These are phyloP conservation scores for Myopa testacea DNA, from an alignment of 2,888 invertebrate genomes.

Conservation along the genomic window DNA sequence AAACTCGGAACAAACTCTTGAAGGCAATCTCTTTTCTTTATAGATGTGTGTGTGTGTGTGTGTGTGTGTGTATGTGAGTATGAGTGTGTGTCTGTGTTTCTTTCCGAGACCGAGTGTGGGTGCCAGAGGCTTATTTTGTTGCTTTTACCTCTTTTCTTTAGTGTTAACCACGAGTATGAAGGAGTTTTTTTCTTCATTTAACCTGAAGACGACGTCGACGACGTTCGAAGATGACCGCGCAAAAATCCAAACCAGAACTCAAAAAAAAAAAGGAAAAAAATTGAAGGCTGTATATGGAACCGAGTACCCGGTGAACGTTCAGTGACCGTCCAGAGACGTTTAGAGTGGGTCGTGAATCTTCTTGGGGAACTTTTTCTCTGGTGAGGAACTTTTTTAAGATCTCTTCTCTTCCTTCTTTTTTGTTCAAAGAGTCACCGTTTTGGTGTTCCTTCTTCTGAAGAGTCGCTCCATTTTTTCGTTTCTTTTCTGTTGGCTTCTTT, in stretches of 20 bases:
- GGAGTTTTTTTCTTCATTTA: not conserved
- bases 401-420: too few species aligned
- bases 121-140: constrained; percentile 1
- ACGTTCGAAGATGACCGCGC: not conserved
- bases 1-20: not conserved
- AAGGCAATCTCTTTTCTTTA: not conserved
- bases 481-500: not conserved
- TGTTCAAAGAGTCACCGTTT: too few species aligned
- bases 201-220: not conserved
- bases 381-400: too few species aligned
- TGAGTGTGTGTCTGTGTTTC: not conserved
- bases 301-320: too few species aligned
- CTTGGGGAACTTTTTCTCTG: too few species aligned
- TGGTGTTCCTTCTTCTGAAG: too few species aligned
- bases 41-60: not conserved
- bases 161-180: not conserved
- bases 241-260: not conserved
- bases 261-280: not conserved
- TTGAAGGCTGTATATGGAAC: too few species aligned
- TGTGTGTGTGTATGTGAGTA: too few species aligned
- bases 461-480: too few species aligned
- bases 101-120: not conserved
- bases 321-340: too few species aligned
- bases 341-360: too few species aligned
- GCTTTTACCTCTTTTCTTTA: not conserved